Conservation (phyloP, 2,888 invertebrate species). For the Nomada lathburiana region DNA sequence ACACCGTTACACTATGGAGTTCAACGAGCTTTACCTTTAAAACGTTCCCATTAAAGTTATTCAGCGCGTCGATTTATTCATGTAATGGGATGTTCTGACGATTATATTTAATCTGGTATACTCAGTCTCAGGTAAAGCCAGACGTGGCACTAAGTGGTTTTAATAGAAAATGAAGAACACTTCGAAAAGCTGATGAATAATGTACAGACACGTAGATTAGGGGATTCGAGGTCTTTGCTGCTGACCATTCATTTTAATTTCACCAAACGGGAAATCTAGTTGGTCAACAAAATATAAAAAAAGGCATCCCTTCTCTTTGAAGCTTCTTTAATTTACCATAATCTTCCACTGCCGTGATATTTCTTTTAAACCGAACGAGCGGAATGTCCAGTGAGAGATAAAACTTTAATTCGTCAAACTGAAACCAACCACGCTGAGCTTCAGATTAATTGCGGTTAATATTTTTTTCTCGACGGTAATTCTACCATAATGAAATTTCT, state of each 20-base stretch:
- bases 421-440: no score
- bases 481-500: not conserved
- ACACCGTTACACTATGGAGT: no score
- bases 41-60: not conserved
- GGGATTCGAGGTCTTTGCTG: constrained; percentile 1
- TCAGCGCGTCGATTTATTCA: not conserved
- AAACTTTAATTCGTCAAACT: not conserved
- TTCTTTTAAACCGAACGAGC: not conserved
- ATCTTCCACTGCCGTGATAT: not conserved
- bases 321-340: no score
- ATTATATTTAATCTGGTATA: no score
- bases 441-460: no score
- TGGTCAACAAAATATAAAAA: not conserved
- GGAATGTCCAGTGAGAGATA: not conserved
- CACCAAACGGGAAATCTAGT: not conserved
- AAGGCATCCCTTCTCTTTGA: not conserved
- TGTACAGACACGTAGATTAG: not conserved
- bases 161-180: constrained; percentile 19
- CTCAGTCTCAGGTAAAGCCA: no score
- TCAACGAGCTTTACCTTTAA: no score
- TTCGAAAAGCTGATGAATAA: constrained; percentile 13
- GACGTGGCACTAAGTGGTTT: not conserved
- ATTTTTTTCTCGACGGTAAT: not conserved
- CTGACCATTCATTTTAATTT: constrained; percentile 5
- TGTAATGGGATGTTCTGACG: no score